Conservation (phyloP, 2,888 invertebrate species). For the Glaucopsyche alexis region DNA sequence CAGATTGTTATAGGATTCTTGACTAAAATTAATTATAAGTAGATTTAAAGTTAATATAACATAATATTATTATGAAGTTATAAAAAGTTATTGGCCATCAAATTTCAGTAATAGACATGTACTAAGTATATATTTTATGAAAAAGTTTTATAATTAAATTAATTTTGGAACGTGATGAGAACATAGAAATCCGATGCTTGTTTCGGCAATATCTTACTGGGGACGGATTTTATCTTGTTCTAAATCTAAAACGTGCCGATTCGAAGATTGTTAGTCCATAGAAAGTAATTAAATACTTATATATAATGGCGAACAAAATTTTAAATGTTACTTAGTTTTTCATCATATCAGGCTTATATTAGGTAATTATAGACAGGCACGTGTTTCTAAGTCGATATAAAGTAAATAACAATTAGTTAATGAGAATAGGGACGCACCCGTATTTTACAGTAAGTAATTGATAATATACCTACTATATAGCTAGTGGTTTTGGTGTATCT, state of each 20-base stretch:
- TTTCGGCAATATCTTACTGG: neutral
- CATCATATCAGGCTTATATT: constrained; percentile 22
- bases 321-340: neutral
- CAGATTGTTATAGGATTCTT: too few relatives aligned
- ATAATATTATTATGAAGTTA: too few relatives aligned
- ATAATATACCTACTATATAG: neutral
- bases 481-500: neutral
- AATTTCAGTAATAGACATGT: too few relatives aligned
- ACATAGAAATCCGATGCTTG: neutral
- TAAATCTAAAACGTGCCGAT: neutral
- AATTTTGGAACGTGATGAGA: constrained; percentile 6
- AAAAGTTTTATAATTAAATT: neutral
- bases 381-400: neutral
- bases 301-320: neutral
- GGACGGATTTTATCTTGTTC: neutral
- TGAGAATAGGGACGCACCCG: constrained; percentile 1
- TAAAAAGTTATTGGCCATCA: too few relatives aligned
- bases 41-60: too few relatives aligned
- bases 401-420: constrained; percentile 25
- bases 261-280: neutral
- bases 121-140: too few relatives aligned
- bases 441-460: constrained; percentile 23
- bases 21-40: too few relatives aligned
- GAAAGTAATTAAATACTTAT: neutral
- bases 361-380: constrained; percentile 2